Conservation (phyloP, 2,888 invertebrate genomes). For the Isoperla grammatica region DNA sequence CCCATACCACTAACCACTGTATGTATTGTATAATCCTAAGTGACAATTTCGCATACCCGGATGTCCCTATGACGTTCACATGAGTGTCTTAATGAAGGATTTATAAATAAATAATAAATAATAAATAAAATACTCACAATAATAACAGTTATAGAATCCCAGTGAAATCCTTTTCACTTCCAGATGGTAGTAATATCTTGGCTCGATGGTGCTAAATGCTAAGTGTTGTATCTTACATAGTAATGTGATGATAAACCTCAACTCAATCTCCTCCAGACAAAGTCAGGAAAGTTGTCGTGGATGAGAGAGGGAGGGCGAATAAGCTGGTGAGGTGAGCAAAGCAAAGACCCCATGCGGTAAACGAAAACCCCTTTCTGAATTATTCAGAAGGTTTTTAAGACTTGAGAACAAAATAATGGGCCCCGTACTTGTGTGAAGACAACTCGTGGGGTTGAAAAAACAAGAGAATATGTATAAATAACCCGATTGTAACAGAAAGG, state of each 20-base stretch:
- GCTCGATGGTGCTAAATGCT: constrained; percentile 2
- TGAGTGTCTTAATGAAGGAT: too few relatives aligned
- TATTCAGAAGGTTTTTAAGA: constrained; percentile 17
- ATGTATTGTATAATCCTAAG: too few relatives aligned
- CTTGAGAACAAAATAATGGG: constrained; percentile 6
- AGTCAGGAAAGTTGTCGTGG: constrained; percentile 35
- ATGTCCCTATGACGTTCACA: too few relatives aligned
- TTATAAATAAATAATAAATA: too few relatives aligned
- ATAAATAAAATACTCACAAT: too few relatives aligned
- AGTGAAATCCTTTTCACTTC: too few relatives aligned
- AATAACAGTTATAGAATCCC: too few relatives aligned
- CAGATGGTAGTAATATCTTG: too few relatives aligned
- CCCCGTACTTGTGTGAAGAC: not conserved
- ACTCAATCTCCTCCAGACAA: constrained; percentile 33
- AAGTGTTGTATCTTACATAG: not conserved
- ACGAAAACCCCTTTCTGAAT: constrained; percentile 17
- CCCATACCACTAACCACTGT: too few relatives aligned
- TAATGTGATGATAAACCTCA: constrained; percentile 14
- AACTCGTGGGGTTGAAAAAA: not conserved
- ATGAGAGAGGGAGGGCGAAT: constrained; percentile 31
- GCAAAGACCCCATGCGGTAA: constrained; percentile 21
- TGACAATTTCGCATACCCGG: too few relatives aligned
- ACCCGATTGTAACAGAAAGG: too few relatives aligned
- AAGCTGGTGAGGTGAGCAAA: constrained; percentile 31
- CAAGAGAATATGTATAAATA: too few relatives aligned